phyloP scores from a whole-genome alignment of 2,888 invertebrate genomes.

The Pterostichus niger region DNA sequence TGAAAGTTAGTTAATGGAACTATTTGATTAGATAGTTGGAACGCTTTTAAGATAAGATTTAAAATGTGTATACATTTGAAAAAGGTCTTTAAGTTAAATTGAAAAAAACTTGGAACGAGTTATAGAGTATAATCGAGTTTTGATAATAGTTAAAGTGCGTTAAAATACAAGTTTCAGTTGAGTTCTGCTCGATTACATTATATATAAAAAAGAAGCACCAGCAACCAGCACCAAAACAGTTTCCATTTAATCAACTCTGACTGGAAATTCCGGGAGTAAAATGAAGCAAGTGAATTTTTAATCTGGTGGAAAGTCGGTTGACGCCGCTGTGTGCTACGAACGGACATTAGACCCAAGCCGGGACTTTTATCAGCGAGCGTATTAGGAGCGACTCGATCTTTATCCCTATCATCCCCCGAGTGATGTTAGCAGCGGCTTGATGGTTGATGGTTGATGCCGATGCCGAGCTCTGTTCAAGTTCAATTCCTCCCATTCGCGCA shows the following conservation, averaged over 20 bases:
- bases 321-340: too few relatives aligned
- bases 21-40: constrained; percentile 25
- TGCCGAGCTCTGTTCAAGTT: constrained; percentile 60
- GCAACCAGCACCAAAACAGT: background rate
- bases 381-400: constrained; percentile 61
- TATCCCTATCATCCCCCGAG: constrained; percentile 64
- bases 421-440: constrained; percentile 57
- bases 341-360: constrained; percentile 56
- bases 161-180: constrained; percentile 45
- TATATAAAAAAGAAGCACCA: constrained; percentile 55
- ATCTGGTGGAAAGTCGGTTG: constrained; percentile 57
- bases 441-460: background rate
- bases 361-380: constrained; percentile 63
- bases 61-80: constrained; percentile 13
- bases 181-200: constrained; percentile 47
- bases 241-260: constrained; percentile 64
- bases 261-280: constrained; percentile 62
- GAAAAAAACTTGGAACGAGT: constrained; percentile 21
- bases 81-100: constrained; percentile 14
- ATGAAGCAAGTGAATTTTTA: constrained; percentile 67
- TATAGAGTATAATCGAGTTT: constrained; percentile 42
- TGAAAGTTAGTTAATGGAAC: constrained; percentile 5
- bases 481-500: constrained; percentile 66
- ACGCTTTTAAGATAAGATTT: constrained; percentile 17
- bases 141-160: constrained; percentile 47